phyloP scores from a whole-genome alignment of 92 coral and sea anemone genomes.

The Palythoa grandiflora region DNA sequence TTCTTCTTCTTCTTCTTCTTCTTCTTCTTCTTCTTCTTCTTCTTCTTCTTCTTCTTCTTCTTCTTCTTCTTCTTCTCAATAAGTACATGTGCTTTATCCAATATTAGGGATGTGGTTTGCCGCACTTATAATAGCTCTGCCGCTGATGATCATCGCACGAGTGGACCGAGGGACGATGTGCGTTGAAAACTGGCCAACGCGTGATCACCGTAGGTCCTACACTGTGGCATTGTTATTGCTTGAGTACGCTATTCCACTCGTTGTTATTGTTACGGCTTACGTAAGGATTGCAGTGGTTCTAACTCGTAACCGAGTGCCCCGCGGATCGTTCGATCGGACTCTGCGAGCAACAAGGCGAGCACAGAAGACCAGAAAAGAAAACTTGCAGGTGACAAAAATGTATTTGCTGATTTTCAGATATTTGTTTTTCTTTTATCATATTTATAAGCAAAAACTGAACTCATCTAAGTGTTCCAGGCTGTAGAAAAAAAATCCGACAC shows the following conservation, averaged over 20 bases:
- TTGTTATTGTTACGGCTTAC: conserved; percentile 38
- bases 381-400: conserved; percentile 22
- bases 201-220: conserved; percentile 14
- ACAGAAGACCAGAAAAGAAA: conserved; percentile 24
- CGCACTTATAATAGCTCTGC: not conserved
- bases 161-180: not conserved
- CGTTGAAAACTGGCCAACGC: conserved; percentile 38
- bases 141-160: conserved; percentile 14
- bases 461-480: no score
- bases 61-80: not conserved
- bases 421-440: no score
- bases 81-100: not conserved
- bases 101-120: conserved; percentile 29
- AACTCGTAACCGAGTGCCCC: conserved; percentile 13
- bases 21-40: not conserved
- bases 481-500: no score
- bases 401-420: no score
- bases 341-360: not conserved
- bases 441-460: no score
- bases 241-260: conserved; percentile 41
- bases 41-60: not conserved
- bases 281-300: conserved; percentile 21
- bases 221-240: conserved; percentile 24
- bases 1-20: not conserved
- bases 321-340: not conserved